Evolutionary conservation across 2,797 vertebrate species (phyloP), one percentile per base, ranked within the genome.

Genomic region (Semaprochilodus insignis): DNA sequence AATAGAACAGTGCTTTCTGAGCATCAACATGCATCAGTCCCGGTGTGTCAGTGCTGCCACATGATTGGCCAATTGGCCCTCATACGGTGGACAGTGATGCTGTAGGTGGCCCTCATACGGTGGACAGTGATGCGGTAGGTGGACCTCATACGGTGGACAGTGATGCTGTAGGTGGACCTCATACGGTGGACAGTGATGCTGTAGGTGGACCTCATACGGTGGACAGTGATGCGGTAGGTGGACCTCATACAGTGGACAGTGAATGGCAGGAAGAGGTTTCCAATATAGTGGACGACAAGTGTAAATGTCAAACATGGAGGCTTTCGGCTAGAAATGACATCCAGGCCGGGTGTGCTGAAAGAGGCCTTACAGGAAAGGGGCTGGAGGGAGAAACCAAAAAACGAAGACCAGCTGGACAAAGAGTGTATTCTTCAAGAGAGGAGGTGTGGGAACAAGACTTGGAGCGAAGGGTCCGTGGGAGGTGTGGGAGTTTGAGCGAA

Each of bases 381-480:
- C 21, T 17, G 31, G 62, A 51, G 82, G 60, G 79, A 72, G 66
- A 81, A 73, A 76, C 52, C 55, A 48, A 13, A 13, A 48, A 13
- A 48, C 44, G 44, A 48, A 48, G 44, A 48, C 0, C 44, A 48
- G 44, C 44, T 10, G 8, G 77, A 77, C 14, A 71, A 70, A 27
- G 69, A 76, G 72, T 48, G 74, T 60, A 34, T 59, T 62, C 77
- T 63, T 81, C 44, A 85, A 80, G 79, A 66, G 23, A 54, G 73
- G 83, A 82, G 76, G 65, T 72, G 75, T 76, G 72, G 57, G 81
- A 80, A 80, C 36, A 21, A 81, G 52, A 23, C 76, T 77, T 21
- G 40, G 48, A 69, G 55, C 27, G 25, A 52, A 78, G 66, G 66
- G 82, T 54, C 54, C 66, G 81, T 73, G 74, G 78, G 81, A 74